Percentiles rank a stretch among this genome's conserved stretches.
Evolutionary conservation across 2,113 vertebrate genomes (phyloP).

Genomic region (Cyrtonyx montezumae): DNA sequence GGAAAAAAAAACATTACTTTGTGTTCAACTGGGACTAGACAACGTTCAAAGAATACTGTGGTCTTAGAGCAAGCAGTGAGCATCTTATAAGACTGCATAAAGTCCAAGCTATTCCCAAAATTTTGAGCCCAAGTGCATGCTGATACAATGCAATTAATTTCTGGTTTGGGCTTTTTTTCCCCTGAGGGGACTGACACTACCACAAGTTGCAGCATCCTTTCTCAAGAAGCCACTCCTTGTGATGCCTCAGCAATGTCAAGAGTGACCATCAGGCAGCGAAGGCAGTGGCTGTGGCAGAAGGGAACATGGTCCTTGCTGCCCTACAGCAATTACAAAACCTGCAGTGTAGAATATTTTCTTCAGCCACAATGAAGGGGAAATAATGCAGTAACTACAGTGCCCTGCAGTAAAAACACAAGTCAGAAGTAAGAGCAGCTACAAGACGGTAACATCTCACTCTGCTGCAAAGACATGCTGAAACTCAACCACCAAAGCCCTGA

Average conservation of each 20-base stretch:
- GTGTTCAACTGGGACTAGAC: not conserved
- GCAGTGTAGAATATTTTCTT: not conserved
- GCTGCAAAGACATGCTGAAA: not conserved
- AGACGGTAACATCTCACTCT: not conserved
- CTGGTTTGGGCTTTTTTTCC: not conserved
- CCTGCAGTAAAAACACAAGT: not conserved
- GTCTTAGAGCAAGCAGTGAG: not conserved
- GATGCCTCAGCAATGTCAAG: not conserved
- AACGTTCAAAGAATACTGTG: not conserved
- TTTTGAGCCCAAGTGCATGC: not conserved
- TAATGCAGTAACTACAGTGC: not conserved
- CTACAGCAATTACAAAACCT: not conserved
- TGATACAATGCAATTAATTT: not conserved
- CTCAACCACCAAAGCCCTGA: not conserved
- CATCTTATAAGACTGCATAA: not conserved
- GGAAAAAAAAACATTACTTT: not conserved
- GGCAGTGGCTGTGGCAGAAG: not conserved
- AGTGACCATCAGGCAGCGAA: not conserved
- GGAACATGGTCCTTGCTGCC: not conserved
- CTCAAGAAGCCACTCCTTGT: rapidly evolving
- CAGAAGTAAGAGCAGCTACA: not conserved
- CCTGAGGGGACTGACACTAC: not conserved
- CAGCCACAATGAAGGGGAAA: not conserved
- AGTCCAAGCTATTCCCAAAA: not conserved
- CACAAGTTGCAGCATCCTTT: not conserved